Evolutionary conservation across 2,113 vertebrate genomes (phyloP), one percentile per base, ranked within the genome.

Genomic region (Onychorhynchus coronatus): DNA sequence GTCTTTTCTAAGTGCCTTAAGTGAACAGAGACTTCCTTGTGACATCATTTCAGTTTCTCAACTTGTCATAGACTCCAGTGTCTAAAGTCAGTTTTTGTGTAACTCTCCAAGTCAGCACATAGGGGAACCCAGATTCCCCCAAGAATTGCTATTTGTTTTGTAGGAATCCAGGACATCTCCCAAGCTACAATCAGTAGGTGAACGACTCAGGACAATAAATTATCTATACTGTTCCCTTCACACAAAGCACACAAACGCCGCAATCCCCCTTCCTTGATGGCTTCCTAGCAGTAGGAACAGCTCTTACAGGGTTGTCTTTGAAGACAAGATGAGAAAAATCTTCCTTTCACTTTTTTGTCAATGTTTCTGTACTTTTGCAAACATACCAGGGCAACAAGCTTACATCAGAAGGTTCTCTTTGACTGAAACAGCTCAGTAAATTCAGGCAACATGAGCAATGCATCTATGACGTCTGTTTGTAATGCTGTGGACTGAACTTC

Each of bases 391-490:
- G 11, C 70, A 89, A 50, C 41, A 44, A 35, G 8, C 5, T 63
- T 16, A 62, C 24, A 47, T 44, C 41, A 71, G 41, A 73, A 84
- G 19, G 21, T 17, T n/a, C 6, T 82, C 44, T 89, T 42, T 75
- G 59, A 42, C n/a, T 56, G 23, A 61, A 62, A 70, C 8, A 80
- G 4, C 20, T 49, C 18, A 31, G n/a, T 53, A 49, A 89, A 49
- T 58, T 71, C 42, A 73, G 52, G 20, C 2, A 5, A 33, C 14
- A n/a, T 12, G 3, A 55, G 8, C 42, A 74, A 27, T 11, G 18
- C 21, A n/a, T 50, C 46, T 65, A 5, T 1, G 3, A 66, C 18
- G 8, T n/a, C 39, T 58, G 25, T 15, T 8, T 1, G 0, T 33
- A 70, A 53, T 0, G 0, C 20, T 41, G 16, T 27, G 16, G 41